Evolutionary conservation across 2,888 invertebrate species (phyloP).

Genomic region (Watsonalla cultraria): DNA sequence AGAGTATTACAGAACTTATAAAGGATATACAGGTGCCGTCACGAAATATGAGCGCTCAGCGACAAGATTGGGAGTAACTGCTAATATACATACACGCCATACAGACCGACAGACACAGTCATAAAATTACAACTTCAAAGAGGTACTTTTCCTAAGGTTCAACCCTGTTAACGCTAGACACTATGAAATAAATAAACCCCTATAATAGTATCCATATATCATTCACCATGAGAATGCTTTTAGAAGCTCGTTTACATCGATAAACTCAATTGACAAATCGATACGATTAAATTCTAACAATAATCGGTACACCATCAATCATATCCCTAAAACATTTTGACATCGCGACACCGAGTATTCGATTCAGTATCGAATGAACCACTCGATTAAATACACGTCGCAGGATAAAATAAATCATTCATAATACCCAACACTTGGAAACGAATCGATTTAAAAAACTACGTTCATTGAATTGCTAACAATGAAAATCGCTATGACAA

Average conservation of each 20-base stretch:
- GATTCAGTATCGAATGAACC: conserved; percentile 6
- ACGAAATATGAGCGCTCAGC: no score
- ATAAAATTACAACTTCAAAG: no score
- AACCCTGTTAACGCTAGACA: no score
- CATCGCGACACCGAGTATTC: conserved; percentile 26
- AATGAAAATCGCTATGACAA: conserved; percentile 71
- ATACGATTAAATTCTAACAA: conserved; percentile 7
- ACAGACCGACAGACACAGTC: no score
- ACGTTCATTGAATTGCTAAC: conserved; percentile 70
- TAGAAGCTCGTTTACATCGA: neutral
- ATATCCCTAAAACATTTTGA: conserved; percentile 49
- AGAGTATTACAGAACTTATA: no score
- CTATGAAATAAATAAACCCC: no score
- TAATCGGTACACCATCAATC: conserved; percentile 37
- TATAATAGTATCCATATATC: neutral
- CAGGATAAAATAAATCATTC: conserved; percentile 67
- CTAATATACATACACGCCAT: no score
- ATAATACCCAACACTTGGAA: conserved; percentile 65
- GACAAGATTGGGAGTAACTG: no score
- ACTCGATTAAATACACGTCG: conserved; percentile 9
- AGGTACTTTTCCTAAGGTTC: no score
- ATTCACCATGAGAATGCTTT: neutral
- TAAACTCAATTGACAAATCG: conserved; percentile 7
- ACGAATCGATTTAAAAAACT: conserved; percentile 64
- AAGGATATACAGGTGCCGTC: no score